Base-by-base conservation (phyloP, 2,888 invertebrate genomes). In the Ochlodes sylvanus region DNA sequence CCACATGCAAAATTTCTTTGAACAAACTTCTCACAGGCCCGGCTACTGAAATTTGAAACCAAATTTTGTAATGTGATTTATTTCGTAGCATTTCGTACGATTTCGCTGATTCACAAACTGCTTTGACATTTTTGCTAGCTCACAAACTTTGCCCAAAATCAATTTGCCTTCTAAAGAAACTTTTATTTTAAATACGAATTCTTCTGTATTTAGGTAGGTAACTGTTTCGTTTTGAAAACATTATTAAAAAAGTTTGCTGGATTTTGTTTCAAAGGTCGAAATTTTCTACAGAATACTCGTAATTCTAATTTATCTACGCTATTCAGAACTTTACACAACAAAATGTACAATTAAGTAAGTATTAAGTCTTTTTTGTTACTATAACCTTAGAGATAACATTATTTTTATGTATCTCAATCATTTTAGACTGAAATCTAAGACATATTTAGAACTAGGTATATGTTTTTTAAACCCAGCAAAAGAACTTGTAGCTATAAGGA, bases 151-250 rank as follows among this genome's bases (percentile, higher is more conserved):
- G 41, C 34, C 44, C 38, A 19, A 38, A 67, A 67, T 67, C 66
- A 67, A 67, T 61, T 67, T 67, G 58, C 34, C 42, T 55, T n/a
- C 50, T 34, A 17, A 55, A 67, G 61, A 54, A 61, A 67, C 44
- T 17, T 66, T 52, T 54, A 60, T 32, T 60, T 52, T 66, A 60
- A 66, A 58, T 52, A 60, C 52, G 41, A 66, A 66, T 66, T 66
- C 65, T 60, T 60, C 65, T 52, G 58, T 66, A 66, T 66, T 66
- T 66, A 52, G 21, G 52, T 52, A 14, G 14, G 52, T 52, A 60
- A 66, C 66, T 66, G 66, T 61, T 66, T 54, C 60, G 60, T 70
- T 68, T 56, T 47, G 62, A 62, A 54, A 68, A 60, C 54, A 54
- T 61, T 66, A 66, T 66, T 66, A 66, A 61, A 66, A 66, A 66